Conservation (phyloP, 2,888 invertebrate species). For the Thecophora atra region DNA sequence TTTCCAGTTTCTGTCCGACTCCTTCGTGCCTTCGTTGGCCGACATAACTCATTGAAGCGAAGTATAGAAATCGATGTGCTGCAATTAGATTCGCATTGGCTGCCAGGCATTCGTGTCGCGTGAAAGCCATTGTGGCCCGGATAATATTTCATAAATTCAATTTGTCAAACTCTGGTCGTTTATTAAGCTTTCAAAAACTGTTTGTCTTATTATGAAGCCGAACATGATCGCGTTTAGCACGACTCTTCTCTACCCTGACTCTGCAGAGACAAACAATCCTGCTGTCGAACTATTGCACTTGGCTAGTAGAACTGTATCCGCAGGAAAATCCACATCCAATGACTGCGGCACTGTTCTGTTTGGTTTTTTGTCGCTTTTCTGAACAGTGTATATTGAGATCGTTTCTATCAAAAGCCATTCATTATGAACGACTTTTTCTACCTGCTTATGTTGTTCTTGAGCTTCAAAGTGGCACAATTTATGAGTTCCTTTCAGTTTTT, state of each 20-base stretch:
- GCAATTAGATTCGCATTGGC: constrained; percentile 28
- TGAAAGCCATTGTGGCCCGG: neutral
- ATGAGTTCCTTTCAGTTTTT: constrained; percentile 38
- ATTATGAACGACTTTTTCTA: constrained; percentile 32
- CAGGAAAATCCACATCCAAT: constrained; percentile 15
- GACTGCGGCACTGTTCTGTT: neutral
- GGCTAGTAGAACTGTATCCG: constrained; percentile 5
- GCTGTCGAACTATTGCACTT: constrained; percentile 2
- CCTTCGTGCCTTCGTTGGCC: constrained; percentile 3
- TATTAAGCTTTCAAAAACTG: constrained; percentile 35
- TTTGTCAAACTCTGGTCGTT: constrained; percentile 35
- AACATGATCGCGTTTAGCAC: constrained; percentile 36
- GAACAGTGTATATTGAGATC: constrained; percentile 27
- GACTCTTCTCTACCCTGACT: constrained; percentile 9
- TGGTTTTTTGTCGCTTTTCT: constrained; percentile 4
- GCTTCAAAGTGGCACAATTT: constrained; percentile 32
- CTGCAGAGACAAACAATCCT: neutral
- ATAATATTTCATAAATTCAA: constrained; percentile 37
- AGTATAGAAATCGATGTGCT: constrained; percentile 21
- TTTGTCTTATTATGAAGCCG: constrained; percentile 33
- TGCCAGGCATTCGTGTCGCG: neutral
- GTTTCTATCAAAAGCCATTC: constrained; percentile 36
- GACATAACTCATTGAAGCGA: constrained; percentile 4
- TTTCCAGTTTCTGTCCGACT: neutral
- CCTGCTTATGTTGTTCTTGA: constrained; percentile 18